Base-by-base conservation (phyloP, 2,113 vertebrate species). In the Lutjanus erythropterus region DNA sequence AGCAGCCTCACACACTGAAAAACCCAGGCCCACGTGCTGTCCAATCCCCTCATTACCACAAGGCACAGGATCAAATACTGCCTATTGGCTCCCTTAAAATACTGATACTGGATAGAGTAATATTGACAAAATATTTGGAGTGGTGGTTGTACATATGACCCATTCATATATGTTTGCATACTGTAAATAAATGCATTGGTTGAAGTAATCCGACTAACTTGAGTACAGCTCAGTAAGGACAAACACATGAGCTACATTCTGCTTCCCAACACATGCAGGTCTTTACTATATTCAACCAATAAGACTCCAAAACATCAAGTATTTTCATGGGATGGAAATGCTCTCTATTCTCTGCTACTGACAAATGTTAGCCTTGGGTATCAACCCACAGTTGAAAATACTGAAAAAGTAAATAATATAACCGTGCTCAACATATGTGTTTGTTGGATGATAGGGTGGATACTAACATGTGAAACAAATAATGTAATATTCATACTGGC, bases 1-100 rank as follows among this genome's bases (percentile, higher is more conserved):
- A 83, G 67, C 76, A 79, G 74, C 56, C 85, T 82, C 87, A 85
- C 80, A 89, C 72, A 72, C 50, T 75, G 56, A 85, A 74, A 87
- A 65, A 19, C 61, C 42, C 53, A 35, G 25, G 25, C 14, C 70
- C 44, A 78, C 37, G 60, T 79, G 75, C 39, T 61, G 56, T 5
- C 11, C 66, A 64, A 11, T 52, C 52, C 67, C 35, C 44, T 67
- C 46, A 49, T 69, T 58, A 81, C 41, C 53, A 61, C 73, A 31
- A 5, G 42, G 59, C 35, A 55, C 0, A 19, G 64, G 18, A 67
- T 66, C 50, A 79, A 50, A 75, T 19, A 29, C 65, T 21, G 65
- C 33, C 52, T 7, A 14, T 6, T 49, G 61, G 65, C 37, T 15
- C 59, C n/a, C 21, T 10, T 8, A 25, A 66, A 68, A 56, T 39